These are phyloP conservation scores for Rhopalosiphum padi DNA, from an alignment of 1,140 invertebrate species.

Conservation along the genomic window DNA sequence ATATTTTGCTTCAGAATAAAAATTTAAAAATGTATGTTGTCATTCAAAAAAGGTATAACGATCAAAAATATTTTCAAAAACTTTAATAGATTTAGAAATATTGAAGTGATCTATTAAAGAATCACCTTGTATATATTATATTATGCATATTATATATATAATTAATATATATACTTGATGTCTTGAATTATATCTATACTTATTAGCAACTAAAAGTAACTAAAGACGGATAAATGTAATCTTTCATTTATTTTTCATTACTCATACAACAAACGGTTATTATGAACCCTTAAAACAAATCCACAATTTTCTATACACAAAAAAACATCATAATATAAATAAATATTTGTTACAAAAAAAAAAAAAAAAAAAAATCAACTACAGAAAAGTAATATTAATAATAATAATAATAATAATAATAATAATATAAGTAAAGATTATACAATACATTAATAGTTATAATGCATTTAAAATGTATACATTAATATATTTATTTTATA, in stretches of 20 bases:
- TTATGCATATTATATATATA: too few species aligned
- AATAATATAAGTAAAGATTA: constrained; percentile 23
- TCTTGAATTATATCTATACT: neutral
- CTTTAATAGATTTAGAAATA: neutral
- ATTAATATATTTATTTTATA: too few species aligned
- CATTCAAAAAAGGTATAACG: neutral
- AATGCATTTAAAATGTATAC: constrained; percentile 21
- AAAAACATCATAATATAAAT: constrained; percentile 27
- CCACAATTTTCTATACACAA: constrained; percentile 28
- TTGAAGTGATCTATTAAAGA: too few species aligned
- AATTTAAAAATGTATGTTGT: too few species aligned
- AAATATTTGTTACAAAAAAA: constrained; percentile 42
- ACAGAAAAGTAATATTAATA: constrained; percentile 21
- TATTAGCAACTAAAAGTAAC: neutral
- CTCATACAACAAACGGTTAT: constrained; percentile 54
- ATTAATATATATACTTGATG: too few species aligned
- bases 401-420: constrained; percentile 15
- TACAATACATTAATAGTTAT: constrained; percentile 39
- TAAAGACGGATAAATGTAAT: neutral
- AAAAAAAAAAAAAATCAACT: constrained; percentile 28
- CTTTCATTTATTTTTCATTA: constrained; percentile 28
- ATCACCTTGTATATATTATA: too few species aligned
- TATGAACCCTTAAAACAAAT: constrained; percentile 46
- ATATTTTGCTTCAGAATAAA: too few species aligned
- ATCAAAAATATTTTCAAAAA: neutral